Conservation (phyloP, 2,797 vertebrate genomes). For the Acanthis flammea region DNA sequence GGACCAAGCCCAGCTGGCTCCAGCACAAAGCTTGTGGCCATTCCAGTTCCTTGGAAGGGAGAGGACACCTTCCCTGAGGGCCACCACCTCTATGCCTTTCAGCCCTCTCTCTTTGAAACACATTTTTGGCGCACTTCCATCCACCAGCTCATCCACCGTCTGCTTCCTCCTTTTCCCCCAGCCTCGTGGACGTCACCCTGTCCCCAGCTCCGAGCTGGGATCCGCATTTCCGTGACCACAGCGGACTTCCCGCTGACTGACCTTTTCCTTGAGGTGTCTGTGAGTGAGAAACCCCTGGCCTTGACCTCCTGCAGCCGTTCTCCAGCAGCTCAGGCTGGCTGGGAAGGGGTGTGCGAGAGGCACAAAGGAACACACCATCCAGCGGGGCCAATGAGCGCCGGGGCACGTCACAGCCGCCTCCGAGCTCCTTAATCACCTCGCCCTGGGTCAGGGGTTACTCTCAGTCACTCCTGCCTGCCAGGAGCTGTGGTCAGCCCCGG, state of each 20-base stretch:
- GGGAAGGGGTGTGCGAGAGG: not conserved
- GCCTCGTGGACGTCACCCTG: fast-evolving
- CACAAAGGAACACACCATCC: conserved; percentile 75
- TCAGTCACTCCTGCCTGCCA: not conserved
- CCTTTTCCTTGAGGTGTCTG: not conserved
- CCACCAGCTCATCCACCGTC: not conserved
- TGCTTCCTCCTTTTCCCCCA: not conserved
- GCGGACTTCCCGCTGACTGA: fast-evolving
- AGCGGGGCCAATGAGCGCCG: conserved; percentile 67
- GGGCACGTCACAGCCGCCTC: not conserved
- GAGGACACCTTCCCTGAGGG: not conserved
- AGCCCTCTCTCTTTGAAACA: not conserved
- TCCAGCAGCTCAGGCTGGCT: fast-evolving
- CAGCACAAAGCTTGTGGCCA: not conserved
- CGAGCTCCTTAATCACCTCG: not conserved
- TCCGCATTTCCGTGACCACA: not conserved
- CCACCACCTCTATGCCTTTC: not conserved
- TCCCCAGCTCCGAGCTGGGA: not conserved
- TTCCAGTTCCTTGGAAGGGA: not conserved
- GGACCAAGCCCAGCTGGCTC: not conserved
- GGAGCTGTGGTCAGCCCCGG: not conserved
- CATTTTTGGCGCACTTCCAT: not conserved
- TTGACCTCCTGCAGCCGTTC: not conserved
- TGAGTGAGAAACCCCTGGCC: not conserved
- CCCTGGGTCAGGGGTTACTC: conserved; percentile 61